A percentile compares a stretch with the other conserved stretches of the same genome.
These are phyloP conservation scores for Campoletis raptor DNA, from an alignment of 2,888 invertebrate species.

Conservation along the genomic window DNA sequence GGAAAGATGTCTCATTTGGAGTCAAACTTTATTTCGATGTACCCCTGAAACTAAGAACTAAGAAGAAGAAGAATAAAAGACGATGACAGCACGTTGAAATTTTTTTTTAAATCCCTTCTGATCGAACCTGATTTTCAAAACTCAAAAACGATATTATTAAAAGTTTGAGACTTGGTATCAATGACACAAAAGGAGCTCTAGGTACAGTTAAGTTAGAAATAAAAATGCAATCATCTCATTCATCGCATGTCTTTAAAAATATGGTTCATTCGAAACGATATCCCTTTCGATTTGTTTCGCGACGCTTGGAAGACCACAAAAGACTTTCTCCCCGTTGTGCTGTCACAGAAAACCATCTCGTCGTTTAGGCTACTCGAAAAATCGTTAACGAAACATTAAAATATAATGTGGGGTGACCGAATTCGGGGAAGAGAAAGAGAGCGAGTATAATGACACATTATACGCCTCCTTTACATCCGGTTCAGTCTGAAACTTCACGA, in stretches of 20 bases:
- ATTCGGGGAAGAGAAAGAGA: conserved; percentile 3
- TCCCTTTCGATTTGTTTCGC: conserved; percentile 67
- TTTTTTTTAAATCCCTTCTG: too few species aligned
- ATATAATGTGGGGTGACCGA: background rate
- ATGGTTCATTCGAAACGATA: conserved; percentile 33
- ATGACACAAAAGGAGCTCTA: too few species aligned
- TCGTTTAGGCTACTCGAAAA: conserved; percentile 42
- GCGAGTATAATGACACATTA: background rate
- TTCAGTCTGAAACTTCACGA: background rate
- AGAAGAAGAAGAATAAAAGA: background rate
- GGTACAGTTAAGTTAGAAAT: background rate
- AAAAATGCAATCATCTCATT: background rate
- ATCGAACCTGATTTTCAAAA: background rate
- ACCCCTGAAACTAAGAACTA: too few species aligned
- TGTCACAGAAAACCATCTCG: conserved; percentile 39
- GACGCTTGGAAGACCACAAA: conserved; percentile 65
- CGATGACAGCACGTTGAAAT: background rate
- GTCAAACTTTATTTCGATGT: too few species aligned
- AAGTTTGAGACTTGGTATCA: background rate
- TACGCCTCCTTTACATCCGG: conserved; percentile 16
- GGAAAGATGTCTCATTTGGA: too few species aligned
- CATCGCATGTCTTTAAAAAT: conserved; percentile 15
- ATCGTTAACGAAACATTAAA: conserved; percentile 13
- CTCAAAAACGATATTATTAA: background rate
- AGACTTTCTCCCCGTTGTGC: conserved; percentile 63